These are phyloP conservation scores for Cephus sareptanus DNA, from an alignment of 2,888 invertebrate species.

Conservation along the genomic window DNA sequence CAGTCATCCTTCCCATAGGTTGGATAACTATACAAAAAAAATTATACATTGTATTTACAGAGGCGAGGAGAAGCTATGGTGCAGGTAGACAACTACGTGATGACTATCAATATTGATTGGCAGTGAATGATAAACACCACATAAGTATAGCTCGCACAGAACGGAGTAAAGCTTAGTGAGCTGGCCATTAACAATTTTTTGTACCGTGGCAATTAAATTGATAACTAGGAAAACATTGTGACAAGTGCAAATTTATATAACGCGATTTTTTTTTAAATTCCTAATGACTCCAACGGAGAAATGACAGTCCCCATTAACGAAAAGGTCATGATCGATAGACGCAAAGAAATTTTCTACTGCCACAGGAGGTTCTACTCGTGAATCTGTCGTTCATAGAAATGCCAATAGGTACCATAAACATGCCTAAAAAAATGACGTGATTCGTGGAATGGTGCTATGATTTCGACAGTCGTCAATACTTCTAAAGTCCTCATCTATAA, in stretches of 20 bases:
- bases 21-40: slow-evolving; percentile 68
- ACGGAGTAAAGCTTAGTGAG: not conserved
- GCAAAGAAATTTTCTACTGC: not conserved
- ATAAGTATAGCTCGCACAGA: not conserved
- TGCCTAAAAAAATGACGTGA: not conserved
- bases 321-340: not conserved
- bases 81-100: slow-evolving; percentile 16
- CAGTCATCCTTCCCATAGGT: slow-evolving; percentile 73
- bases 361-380: not conserved
- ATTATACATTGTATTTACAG: slow-evolving; percentile 56
- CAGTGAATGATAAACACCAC: not conserved
- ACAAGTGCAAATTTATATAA: not conserved
- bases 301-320: not conserved
- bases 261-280: not conserved
- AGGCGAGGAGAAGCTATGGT: slow-evolving; percentile 30
- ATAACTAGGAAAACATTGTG: not conserved
- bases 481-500: not conserved
- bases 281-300: not conserved
- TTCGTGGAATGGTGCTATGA: not conserved
- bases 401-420: not conserved
- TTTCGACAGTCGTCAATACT: not conserved
- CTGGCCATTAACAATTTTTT: not conserved
- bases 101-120: not conserved
- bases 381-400: not conserved
- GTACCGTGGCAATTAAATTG: not conserved